These are phyloP conservation scores for Drosophila gaucha DNA, from an alignment of 2,888 invertebrate species.

Conservation along the genomic window DNA sequence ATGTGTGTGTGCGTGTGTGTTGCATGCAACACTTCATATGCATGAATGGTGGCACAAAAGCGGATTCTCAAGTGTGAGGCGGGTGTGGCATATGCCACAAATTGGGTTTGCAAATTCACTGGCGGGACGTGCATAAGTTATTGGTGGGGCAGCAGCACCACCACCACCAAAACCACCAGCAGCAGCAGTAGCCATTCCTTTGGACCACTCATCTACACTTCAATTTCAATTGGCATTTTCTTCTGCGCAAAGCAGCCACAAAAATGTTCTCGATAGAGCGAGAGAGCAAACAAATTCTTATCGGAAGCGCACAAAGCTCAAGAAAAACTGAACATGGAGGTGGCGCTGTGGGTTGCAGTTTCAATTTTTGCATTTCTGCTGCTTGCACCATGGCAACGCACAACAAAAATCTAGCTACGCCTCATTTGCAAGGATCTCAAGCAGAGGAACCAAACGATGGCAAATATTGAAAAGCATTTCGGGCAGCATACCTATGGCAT, in stretches of 20 bases:
- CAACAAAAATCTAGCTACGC: slow-evolving; percentile 57
- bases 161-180: not conserved
- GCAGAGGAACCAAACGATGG: slow-evolving; percentile 30
- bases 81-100: slow-evolving; percentile 41
- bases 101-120: slow-evolving; percentile 61
- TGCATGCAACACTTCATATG: slow-evolving; percentile 49
- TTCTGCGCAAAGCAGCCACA: slow-evolving; percentile 63
- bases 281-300: slow-evolving; percentile 75
- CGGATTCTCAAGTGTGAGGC: slow-evolving; percentile 28
- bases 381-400: slow-evolving; percentile 41
- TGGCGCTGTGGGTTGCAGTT: slow-evolving; percentile 22
- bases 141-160: slow-evolving; percentile 30
- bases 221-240: slow-evolving; percentile 78
- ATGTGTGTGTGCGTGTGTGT: slow-evolving; percentile 1
- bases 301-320: slow-evolving; percentile 60
- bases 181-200: slow-evolving; percentile 22
- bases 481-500: slow-evolving; percentile 50
- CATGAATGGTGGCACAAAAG: slow-evolving; percentile 52
- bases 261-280: slow-evolving; percentile 54
- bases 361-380: slow-evolving; percentile 43
- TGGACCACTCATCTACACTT: slow-evolving; percentile 68
- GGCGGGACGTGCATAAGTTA: slow-evolving; percentile 56
- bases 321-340: slow-evolving; percentile 18
- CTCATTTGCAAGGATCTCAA: slow-evolving; percentile 68
- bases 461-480: slow-evolving; percentile 71